A percentile compares a stretch with the other conserved stretches of the same genome.
phyloP scores from a whole-genome alignment of 2,797 vertebrate species.

The Pipistrellus pipistrellus region DNA sequence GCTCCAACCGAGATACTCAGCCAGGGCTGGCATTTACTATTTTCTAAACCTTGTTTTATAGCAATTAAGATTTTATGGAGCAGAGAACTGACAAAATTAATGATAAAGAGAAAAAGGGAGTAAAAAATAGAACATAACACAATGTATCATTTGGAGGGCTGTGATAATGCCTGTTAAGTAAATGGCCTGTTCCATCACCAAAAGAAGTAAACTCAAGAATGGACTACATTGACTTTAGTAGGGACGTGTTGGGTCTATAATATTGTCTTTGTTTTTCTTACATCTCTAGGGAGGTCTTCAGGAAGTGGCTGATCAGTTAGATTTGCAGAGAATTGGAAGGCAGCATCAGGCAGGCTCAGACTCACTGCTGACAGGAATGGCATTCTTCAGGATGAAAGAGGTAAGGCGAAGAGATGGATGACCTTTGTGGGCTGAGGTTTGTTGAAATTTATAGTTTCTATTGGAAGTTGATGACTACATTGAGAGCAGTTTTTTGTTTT shows the following conservation, averaged over 20 bases:
- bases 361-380: constrained; percentile 98
- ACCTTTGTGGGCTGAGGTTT: background rate
- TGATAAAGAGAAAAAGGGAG: constrained; percentile 18
- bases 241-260: background rate
- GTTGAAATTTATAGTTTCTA: background rate
- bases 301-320: constrained; percentile 98
- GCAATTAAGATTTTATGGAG: background rate
- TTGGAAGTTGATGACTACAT: background rate
- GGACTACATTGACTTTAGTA: background rate
- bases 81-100: constrained; percentile 20
- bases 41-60: constrained; percentile 27
- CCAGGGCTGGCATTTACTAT: background rate
- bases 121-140: background rate
- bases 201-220: background rate
- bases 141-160: background rate
- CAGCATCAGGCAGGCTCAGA: constrained; percentile 99
- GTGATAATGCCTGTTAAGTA: background rate
- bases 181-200: background rate
- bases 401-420: constrained; percentile 82
- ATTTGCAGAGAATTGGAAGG: constrained; percentile 98
- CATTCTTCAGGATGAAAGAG: constrained; percentile 99
- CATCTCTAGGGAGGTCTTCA: constrained; percentile 95
- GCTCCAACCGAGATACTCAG: too few relatives aligned
- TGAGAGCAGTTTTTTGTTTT: background rate
- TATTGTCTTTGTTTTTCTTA: background rate